A percentile compares a stretch with the other conserved stretches of the same genome.
These are phyloP conservation scores for Tyrannus savana DNA, from an alignment of 2,113 vertebrate genomes.

Conservation along the genomic window DNA sequence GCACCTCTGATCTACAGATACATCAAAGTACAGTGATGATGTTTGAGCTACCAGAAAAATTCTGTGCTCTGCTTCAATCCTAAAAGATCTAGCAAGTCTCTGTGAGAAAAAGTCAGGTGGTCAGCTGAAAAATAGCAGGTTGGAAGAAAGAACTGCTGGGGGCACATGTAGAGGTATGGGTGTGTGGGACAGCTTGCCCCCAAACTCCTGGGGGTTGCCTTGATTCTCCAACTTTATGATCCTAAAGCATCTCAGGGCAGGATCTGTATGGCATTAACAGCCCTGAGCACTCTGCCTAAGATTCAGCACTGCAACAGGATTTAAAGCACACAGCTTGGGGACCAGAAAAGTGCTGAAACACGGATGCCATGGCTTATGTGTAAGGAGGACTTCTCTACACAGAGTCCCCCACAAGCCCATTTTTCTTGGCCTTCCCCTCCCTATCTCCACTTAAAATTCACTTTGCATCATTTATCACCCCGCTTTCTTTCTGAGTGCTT, in stretches of 20 bases:
- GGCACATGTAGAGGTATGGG: background rate
- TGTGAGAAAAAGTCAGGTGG: background rate
- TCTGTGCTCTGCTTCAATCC: background rate
- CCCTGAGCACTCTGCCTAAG: background rate
- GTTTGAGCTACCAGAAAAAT: background rate
- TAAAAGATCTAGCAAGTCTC: background rate
- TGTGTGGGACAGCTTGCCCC: background rate
- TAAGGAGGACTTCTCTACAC: background rate
- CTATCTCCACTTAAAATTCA: background rate
- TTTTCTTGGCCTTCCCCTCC: background rate
- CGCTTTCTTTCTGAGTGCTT: background rate
- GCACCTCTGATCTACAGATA: background rate
- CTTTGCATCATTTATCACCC: background rate
- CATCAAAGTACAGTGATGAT: background rate
- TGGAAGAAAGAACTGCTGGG: background rate
- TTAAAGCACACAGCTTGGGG: background rate
- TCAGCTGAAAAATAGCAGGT: background rate
- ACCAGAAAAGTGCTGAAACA: background rate
- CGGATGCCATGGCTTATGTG: accelerated
- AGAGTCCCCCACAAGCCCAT: background rate
- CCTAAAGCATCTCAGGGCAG: background rate
- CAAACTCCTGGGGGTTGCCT: background rate
- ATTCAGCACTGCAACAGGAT: background rate
- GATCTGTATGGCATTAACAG: accelerated
- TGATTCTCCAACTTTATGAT: background rate